Evolutionary conservation across 2,113 vertebrate species (phyloP).

Genomic region (Rhinopithecus roxellana): DNA sequence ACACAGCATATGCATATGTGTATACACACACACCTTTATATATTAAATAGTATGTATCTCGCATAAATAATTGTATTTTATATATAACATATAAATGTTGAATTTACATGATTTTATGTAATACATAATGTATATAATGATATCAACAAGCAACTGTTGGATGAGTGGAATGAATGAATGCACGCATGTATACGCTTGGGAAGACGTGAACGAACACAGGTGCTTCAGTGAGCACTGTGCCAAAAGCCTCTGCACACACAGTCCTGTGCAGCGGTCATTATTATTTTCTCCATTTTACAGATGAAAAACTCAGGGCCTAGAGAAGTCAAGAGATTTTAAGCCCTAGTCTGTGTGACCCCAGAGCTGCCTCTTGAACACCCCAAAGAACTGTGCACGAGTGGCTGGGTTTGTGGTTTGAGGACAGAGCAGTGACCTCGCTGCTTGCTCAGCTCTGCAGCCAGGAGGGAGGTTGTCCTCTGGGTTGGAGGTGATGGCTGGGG

Average conservation of each 20-base stretch:
- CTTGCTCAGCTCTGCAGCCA: not conserved
- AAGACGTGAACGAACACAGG: not conserved
- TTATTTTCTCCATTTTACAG: too few species aligned
- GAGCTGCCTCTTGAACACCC: not conserved
- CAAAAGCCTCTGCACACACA: rapidly evolving
- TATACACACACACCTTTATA: not conserved
- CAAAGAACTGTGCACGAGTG: rapidly evolving
- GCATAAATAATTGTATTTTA: not conserved
- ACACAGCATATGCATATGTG: not conserved
- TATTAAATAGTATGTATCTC: too few species aligned
- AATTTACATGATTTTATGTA: not conserved
- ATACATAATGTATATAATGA: not conserved
- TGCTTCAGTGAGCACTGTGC: rapidly evolving
- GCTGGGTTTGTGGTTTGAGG: not conserved
- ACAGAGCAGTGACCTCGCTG: rapidly evolving
- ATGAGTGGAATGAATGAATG: not conserved
- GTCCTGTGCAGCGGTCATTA: rapidly evolving
- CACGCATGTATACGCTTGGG: rapidly evolving
- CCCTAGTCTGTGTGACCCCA: not conserved
- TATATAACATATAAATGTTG: not conserved
- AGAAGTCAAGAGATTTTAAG: not conserved
- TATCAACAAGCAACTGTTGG: not conserved
- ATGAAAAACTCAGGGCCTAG: not conserved
- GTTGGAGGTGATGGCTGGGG: rapidly evolving
- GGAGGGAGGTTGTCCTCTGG: not conserved